These are phyloP conservation scores for Andrena bucephala DNA, from an alignment of 2,888 invertebrate species.

Conservation along the genomic window DNA sequence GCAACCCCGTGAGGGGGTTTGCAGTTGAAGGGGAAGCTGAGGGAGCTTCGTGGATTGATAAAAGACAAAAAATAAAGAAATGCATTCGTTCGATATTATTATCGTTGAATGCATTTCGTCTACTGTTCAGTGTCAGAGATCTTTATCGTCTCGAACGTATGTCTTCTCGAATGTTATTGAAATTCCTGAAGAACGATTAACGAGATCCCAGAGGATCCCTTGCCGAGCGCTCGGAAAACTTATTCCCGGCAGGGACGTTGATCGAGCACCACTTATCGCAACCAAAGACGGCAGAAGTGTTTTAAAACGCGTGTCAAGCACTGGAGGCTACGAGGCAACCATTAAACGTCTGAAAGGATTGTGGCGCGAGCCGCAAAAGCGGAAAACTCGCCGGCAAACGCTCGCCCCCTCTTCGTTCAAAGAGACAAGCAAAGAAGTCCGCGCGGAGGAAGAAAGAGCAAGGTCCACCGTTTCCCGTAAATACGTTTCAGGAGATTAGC, in stretches of 20 bases:
- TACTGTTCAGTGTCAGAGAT: neutral
- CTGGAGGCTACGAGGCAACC: neutral
- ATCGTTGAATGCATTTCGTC: neutral
- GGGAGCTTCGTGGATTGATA: conserved; percentile 2
- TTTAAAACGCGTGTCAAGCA: conserved; percentile 3
- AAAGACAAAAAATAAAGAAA: neutral
- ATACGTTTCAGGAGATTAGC: conserved; percentile 81
- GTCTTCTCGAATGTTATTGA: neutral
- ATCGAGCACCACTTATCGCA: neutral
- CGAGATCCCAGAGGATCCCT: no score
- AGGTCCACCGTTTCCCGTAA: conserved; percentile 66
- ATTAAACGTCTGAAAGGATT: neutral
- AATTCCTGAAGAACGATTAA: neutral
- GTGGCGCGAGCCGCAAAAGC: conserved; percentile 13
- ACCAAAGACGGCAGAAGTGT: neutral
- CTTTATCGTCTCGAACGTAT: neutral
- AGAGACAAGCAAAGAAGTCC: conserved; percentile 18
- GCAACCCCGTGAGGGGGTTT: conserved; percentile 18
- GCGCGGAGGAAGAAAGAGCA: conserved; percentile 28
- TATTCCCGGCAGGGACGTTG: neutral
- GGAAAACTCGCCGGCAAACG: conserved; percentile 15
- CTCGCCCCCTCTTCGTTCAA: neutral
- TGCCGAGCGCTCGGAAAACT: neutral
- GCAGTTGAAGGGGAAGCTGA: conserved; percentile 60
- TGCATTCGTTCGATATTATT: neutral